phyloP scores from a whole-genome alignment of 2,797 vertebrate genomes.

The Scolopax rusticola region DNA sequence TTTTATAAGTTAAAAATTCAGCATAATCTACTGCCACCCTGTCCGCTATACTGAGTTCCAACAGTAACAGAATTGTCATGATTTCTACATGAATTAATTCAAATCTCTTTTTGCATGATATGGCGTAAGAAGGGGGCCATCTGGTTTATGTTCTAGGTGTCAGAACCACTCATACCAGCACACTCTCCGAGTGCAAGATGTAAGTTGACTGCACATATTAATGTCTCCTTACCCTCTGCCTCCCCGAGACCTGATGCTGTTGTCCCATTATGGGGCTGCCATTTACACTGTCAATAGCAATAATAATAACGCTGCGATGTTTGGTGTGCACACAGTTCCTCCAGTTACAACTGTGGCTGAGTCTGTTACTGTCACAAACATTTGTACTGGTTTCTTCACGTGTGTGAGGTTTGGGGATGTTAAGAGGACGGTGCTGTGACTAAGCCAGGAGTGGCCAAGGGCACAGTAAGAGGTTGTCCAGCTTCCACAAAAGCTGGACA shows the following conservation, averaged over 20 bases:
- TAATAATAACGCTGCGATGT: background rate
- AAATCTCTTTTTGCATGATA: constrained; percentile 65
- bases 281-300: constrained; percentile 28
- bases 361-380: background rate
- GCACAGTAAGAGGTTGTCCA: background rate
- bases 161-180: constrained; percentile 75
- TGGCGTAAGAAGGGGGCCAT: constrained; percentile 73
- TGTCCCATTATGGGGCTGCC: constrained; percentile 34
- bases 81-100: constrained; percentile 74
- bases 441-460: background rate
- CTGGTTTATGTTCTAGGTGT: constrained; percentile 74
- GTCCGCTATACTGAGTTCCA: constrained; percentile 60
- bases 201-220: constrained; percentile 63
- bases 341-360: background rate
- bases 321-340: background rate
- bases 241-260: constrained; percentile 33
- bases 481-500: background rate
- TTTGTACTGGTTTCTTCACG: background rate
- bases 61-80: constrained; percentile 65
- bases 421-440: background rate
- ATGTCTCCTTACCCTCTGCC: constrained; percentile 59
- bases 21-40: constrained; percentile 63
- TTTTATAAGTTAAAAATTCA: constrained; percentile 65
- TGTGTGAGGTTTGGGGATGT: accelerated
- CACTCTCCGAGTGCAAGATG: constrained; percentile 34